These are phyloP conservation scores for Orientallactaga sibirica DNA, from an alignment of 2,797 vertebrate genomes.

Conservation along the genomic window DNA sequence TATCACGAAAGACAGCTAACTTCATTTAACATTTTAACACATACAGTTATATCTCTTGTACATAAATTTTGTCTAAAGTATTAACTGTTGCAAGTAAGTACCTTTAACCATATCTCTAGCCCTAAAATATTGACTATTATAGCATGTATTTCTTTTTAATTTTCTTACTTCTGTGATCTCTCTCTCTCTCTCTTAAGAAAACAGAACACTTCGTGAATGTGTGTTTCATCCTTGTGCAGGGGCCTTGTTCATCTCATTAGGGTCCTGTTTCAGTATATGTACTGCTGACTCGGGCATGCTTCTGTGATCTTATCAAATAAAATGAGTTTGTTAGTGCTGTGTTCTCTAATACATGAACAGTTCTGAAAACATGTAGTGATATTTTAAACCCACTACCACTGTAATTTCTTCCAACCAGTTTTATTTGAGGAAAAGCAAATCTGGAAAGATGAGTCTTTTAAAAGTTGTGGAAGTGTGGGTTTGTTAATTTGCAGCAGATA, in stretches of 20 bases:
- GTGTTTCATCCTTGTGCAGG: no score
- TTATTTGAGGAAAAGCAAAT: slow-evolving; percentile 21
- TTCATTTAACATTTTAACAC: neutral
- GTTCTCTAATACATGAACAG: neutral
- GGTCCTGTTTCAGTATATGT: no score
- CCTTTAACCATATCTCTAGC: no score
- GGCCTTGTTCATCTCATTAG: no score
- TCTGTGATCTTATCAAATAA: neutral
- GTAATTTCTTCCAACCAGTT: slow-evolving; percentile 9
- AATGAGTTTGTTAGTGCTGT: neutral
- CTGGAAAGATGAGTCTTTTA: neutral
- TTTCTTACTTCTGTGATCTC: slow-evolving; percentile 3
- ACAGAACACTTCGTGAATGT: no score
- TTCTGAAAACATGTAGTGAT: neutral
- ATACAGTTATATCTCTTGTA: slow-evolving; percentile 19
- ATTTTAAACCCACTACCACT: slow-evolving; percentile 7
- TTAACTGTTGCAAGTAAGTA: no score
- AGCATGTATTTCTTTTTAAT: slow-evolving; percentile 18
- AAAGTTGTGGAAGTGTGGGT: slow-evolving; percentile 34
- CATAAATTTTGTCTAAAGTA: slow-evolving; percentile 2
- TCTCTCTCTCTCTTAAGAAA: no score
- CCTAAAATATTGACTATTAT: neutral
- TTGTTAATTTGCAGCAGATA: neutral
- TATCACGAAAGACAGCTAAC: neutral
- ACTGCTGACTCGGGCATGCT: no score